These are phyloP conservation scores for Microplitis deprimator DNA, from an alignment of 2,888 invertebrate species.

Conservation along the genomic window DNA sequence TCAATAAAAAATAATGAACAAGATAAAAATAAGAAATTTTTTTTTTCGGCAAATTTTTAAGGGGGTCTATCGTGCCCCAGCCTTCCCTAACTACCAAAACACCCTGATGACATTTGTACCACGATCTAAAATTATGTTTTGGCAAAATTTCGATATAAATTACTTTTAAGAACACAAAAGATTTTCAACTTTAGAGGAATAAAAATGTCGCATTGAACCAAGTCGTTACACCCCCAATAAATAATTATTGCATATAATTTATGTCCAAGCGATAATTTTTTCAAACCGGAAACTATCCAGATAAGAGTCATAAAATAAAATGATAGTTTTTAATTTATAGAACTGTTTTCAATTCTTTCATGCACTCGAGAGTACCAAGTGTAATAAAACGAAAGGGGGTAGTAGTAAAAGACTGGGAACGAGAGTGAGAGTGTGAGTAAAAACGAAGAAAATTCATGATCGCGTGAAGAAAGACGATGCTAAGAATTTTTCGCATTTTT, in stretches of 20 bases:
- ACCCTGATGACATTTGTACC: too few relatives aligned
- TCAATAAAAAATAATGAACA: too few relatives aligned
- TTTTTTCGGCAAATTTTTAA: too few relatives aligned
- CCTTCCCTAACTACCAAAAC: too few relatives aligned
- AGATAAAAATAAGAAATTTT: too few relatives aligned
- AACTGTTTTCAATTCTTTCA: constrained; percentile 27
- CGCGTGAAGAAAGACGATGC: constrained; percentile 16
- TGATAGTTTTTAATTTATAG: constrained; percentile 29
- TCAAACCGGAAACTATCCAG: neutral
- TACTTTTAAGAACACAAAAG: too few relatives aligned
- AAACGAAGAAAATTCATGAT: constrained; percentile 23
- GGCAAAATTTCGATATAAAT: too few relatives aligned
- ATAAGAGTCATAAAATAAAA: neutral
- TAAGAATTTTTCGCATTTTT: constrained; percentile 36
- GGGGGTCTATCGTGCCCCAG: too few relatives aligned
- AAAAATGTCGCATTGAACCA: too few relatives aligned
- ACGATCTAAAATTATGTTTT: too few relatives aligned
- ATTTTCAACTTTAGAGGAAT: too few relatives aligned
- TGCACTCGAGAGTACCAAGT: constrained; percentile 2
- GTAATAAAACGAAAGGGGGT: constrained; percentile 6
- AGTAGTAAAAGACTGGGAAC: constrained; percentile 23
- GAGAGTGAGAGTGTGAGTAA: constrained; percentile 20
- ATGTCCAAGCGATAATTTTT: neutral
- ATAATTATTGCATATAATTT: neutral
- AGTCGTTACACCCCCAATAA: too few relatives aligned